Conservation (phyloP, 2,888 invertebrate species). For the Cecidostiba fungosa region DNA sequence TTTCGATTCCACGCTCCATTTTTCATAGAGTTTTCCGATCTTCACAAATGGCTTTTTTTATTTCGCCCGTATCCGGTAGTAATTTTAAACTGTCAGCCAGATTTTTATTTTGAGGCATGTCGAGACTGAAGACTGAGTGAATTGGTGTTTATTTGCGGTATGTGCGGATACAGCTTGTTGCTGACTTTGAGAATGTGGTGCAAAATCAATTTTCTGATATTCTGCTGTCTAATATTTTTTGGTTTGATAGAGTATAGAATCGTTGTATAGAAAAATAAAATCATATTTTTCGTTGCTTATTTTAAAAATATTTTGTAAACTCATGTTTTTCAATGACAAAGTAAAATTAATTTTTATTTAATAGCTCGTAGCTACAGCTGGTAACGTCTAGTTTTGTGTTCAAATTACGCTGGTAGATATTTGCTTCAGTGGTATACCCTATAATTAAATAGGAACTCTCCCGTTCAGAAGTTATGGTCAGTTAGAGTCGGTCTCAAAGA, state of each 20-base stretch:
- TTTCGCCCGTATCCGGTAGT: neutral
- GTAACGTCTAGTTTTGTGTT: constrained; percentile 16
- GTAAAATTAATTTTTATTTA: too few species aligned
- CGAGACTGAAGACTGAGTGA: neutral
- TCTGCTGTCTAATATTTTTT: neutral
- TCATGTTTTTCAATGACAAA: too few species aligned
- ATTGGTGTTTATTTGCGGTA: neutral
- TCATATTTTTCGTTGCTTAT: too few species aligned
- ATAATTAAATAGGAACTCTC: constrained; percentile 42
- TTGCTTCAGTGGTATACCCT: neutral
- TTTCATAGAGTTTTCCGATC: neutral
- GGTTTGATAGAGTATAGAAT: too few species aligned
- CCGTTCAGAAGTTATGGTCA: constrained; percentile 38
- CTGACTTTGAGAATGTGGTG: neutral
- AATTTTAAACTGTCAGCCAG: constrained; percentile 24
- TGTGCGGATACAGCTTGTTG: neutral
- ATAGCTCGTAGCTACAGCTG: too few species aligned
- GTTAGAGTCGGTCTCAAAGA: constrained; percentile 32
- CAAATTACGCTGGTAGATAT: constrained; percentile 16
- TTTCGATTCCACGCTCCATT: neutral
- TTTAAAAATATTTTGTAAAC: too few species aligned
- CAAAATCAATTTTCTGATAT: neutral
- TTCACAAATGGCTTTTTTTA: neutral
- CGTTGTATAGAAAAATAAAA: too few species aligned
- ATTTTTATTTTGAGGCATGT: neutral